Evolutionary conservation across 2,888 invertebrate genomes (phyloP).

Genomic region (Perithous albicinctus): DNA sequence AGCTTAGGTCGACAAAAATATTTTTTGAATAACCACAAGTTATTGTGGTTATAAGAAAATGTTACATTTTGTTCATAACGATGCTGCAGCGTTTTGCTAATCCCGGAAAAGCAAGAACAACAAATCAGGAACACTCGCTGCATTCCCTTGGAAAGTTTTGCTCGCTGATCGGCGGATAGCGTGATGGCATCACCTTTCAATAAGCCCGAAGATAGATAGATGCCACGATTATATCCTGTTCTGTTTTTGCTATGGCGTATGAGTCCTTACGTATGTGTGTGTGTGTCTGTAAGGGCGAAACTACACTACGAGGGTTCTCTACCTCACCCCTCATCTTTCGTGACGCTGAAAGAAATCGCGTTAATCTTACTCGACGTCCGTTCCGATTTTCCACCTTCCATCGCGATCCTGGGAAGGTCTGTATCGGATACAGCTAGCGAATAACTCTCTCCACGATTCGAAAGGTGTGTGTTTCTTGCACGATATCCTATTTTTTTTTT

Average conservation of each 20-base stretch:
- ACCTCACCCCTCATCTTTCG: constrained; percentile 44
- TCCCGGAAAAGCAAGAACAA: constrained; percentile 28
- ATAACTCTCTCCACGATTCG: constrained; percentile 37
- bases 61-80: not conserved
- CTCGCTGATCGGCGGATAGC: constrained; percentile 78
- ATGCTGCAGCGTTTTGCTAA: constrained; percentile 21
- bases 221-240: constrained; percentile 58
- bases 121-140: constrained; percentile 38
- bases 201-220: constrained; percentile 73
- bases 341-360: constrained; percentile 53
- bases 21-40: too few species aligned
- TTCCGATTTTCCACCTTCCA: constrained; percentile 52
- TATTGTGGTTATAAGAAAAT: too few species aligned
- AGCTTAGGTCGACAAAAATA: constrained; percentile 60
- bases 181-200: constrained; percentile 75
- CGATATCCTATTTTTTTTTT: constrained; percentile 31
- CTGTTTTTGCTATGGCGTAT: constrained; percentile 12
- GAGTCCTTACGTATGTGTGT: constrained; percentile 15
- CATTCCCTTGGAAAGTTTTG: constrained; percentile 71
- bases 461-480: constrained; percentile 23
- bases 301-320: constrained; percentile 15
- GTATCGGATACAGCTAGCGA: constrained; percentile 33
- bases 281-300: constrained; percentile 20
- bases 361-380: constrained; percentile 52
- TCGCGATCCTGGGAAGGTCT: constrained; percentile 40